These are phyloP conservation scores for Pleuronectes platessa DNA, from an alignment of 2,113 vertebrate species.

Conservation along the genomic window DNA sequence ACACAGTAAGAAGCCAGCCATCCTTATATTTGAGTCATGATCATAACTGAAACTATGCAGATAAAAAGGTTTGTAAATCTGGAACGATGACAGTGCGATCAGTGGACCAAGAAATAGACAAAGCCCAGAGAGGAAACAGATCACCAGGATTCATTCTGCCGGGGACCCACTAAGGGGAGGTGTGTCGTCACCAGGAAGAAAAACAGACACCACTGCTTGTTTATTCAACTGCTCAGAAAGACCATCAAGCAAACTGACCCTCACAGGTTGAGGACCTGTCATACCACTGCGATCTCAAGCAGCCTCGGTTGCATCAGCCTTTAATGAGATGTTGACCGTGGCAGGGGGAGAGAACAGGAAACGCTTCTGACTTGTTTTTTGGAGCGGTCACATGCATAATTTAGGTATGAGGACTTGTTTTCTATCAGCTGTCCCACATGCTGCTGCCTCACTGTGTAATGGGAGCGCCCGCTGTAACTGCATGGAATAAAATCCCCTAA, in stretches of 20 bases:
- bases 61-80: not conserved
- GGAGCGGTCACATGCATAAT: not conserved
- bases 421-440: slow-evolving; percentile 24
- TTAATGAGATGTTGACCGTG: not conserved
- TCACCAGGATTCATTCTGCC: not conserved
- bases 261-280: not conserved
- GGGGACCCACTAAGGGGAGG: not conserved
- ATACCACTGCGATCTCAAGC: not conserved
- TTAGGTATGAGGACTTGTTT: slow-evolving; percentile 24
- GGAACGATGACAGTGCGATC: not conserved
- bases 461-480: not conserved
- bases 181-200: no score
- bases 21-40: not conserved
- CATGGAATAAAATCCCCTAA: not conserved
- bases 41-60: not conserved
- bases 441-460: slow-evolving; percentile 19
- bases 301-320: not conserved
- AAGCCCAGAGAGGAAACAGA: slow-evolving; percentile 8
- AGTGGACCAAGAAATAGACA: slow-evolving; percentile 17
- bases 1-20: not conserved
- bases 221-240: no score
- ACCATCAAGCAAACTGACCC: not conserved
- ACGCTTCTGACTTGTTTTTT: not conserved
- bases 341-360: not conserved
- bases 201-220: no score